phyloP scores from a whole-genome alignment of 1,140 invertebrate genomes.

The Eupristina koningsbergeri region DNA sequence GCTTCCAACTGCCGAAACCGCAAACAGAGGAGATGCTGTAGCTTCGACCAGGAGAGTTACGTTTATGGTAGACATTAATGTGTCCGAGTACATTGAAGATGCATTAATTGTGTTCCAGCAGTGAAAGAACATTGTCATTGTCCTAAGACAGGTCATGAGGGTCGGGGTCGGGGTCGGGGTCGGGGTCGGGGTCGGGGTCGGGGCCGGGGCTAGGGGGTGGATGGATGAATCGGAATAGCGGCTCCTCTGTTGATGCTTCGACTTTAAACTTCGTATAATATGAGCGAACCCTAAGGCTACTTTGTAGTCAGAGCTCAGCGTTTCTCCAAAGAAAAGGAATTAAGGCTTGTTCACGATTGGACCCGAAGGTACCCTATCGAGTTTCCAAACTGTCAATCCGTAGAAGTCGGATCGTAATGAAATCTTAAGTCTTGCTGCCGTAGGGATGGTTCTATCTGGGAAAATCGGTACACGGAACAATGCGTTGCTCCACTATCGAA shows the following conservation, averaged over 20 bases:
- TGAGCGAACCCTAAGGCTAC: neutral
- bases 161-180: too few relatives aligned
- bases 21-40: neutral
- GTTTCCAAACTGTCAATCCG: neutral
- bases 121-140: neutral
- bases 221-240: neutral
- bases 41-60: neutral
- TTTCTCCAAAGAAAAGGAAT: neutral
- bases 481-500: too few relatives aligned
- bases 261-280: neutral
- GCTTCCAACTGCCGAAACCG: neutral
- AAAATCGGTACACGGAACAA: neutral
- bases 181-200: too few relatives aligned
- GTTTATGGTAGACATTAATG: neutral
- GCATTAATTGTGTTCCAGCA: conserved; percentile 9
- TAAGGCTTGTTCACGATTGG: neutral
- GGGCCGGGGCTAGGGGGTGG: too few relatives aligned
- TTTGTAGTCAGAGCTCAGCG: neutral
- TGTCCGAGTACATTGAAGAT: neutral
- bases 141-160: too few relatives aligned
- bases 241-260: neutral
- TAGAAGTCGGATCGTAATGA: neutral
- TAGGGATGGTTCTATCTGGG: neutral
- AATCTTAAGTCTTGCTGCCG: neutral
- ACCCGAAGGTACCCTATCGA: neutral